These are phyloP conservation scores for Arenicola marina DNA, from an alignment of 2,888 invertebrate genomes.

Conservation along the genomic window DNA sequence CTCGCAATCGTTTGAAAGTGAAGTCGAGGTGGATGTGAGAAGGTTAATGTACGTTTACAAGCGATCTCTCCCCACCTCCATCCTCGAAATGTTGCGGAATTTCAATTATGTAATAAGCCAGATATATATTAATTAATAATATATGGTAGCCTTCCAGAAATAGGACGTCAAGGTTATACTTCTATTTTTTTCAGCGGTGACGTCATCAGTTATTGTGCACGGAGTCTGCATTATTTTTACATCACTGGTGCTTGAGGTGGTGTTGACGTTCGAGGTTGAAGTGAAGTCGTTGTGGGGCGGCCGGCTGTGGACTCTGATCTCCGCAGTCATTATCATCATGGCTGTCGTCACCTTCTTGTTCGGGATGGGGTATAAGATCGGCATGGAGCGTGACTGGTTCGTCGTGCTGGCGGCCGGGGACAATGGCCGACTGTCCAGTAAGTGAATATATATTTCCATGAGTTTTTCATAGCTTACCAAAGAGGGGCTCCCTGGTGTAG, in stretches of 20 bases:
- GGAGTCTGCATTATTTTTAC: slow-evolving; percentile 61
- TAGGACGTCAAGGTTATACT: no score
- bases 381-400: slow-evolving; percentile 63
- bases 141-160: no score
- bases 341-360: slow-evolving; percentile 38
- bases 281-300: background rate
- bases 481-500: no score
- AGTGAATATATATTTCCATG: slow-evolving; percentile 25
- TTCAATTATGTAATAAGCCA: no score
- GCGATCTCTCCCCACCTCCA: no score
- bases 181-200: slow-evolving; percentile 62
- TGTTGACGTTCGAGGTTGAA: slow-evolving; percentile 33
- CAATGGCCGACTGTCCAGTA: slow-evolving; percentile 55
- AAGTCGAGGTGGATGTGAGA: no score
- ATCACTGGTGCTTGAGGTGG: slow-evolving; percentile 57
- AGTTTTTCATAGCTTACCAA: no score
- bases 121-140: no score
- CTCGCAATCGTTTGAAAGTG: no score
- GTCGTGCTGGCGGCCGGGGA: slow-evolving; percentile 55
- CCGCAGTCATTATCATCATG: slow-evolving; percentile 23
- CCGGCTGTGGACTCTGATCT: background rate
- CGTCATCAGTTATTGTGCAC: slow-evolving; percentile 60
- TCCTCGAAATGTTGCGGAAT: no score
- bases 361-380: slow-evolving; percentile 57
- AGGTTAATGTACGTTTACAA: no score